A percentile compares a stretch with the other conserved stretches of the same genome.
phyloP scores from a whole-genome alignment of 64 coral and sea anemone genomes.

The Actinia tenebrosa region DNA sequence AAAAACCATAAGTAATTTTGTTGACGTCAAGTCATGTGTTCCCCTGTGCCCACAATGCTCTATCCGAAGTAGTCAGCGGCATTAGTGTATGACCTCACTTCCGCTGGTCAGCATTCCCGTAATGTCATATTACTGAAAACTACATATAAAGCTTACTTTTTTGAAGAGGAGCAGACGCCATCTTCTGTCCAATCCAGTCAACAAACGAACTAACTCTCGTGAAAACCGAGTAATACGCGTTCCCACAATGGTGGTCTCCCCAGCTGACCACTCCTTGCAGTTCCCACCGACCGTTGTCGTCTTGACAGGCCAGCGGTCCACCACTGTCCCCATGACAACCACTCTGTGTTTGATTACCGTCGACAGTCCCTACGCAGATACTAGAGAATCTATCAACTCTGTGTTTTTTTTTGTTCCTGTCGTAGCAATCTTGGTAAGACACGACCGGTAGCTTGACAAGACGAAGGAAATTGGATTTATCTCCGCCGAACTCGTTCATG shows the following conservation, averaged over 20 bases:
- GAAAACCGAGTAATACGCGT: background rate
- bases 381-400: background rate
- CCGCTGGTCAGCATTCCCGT: too few species aligned
- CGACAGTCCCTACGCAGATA: background rate
- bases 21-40: too few species aligned
- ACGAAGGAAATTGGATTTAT: background rate
- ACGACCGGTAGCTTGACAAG: background rate
- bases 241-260: background rate
- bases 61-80: too few species aligned
- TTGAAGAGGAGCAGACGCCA: background rate
- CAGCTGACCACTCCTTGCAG: background rate
- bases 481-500: too few species aligned
- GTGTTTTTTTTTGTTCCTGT: too few species aligned
- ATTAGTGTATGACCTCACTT: too few species aligned
- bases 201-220: background rate
- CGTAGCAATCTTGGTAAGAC: background rate
- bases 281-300: background rate
- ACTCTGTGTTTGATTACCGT: background rate
- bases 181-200: background rate
- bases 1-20: too few species aligned
- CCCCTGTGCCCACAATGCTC: too few species aligned
- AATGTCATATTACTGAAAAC: too few species aligned
- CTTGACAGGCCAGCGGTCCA: background rate
- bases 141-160: background rate
- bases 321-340: slow-evolving; percentile 14